Base-by-base conservation (phyloP, 2,888 invertebrate species). In the Drosophila pegasa region DNA sequence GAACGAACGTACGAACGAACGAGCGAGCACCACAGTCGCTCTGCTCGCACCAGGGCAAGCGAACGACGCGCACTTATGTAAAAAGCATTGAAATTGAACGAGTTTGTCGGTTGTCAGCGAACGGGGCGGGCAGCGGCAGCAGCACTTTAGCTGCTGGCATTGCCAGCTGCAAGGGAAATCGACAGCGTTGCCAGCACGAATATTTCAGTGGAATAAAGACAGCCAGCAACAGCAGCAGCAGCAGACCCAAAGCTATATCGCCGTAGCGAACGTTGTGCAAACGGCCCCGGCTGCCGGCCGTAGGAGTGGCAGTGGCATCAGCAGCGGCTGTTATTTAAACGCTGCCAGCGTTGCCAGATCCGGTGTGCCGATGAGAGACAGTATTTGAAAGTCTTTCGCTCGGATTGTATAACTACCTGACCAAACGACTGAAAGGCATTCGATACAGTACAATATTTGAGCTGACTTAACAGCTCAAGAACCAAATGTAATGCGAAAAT, bases 81-180 rank as follows among this genome's bases (percentile, higher is more conserved):
- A 83, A 83, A 83, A 83, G 83, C 83, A 83, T 88, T 83, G 83
- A 83, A 83, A 83, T 83, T 77, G 83, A 88, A 88, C 83, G 80
- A 83, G 83, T 86, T 83, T 85, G 62, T 85, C 33, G 88, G 66
- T 37, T 41, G 67, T 52, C 51, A 33, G 67, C 52, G 69, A 56
- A 63, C 43, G 48, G 37, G 54, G 62, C 51, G 56, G 60, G 60
- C 50, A 40, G 61, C 52, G 55, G 54, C 62, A 41, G 58, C 52
- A 63, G 37, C 57, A 62, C 71, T 74, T 65, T 76, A 57, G 71
- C 59, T 64, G 60, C 56, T 33, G 37, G 80, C 70, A 84, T 72
- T 71, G 87, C 68, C 87, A 75, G 73, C 65, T 65, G 62, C 18
- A 60, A 48, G 51, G 27, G 43, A 70, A 75, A 57, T 38, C 29